phyloP scores from a whole-genome alignment of 1,140 invertebrate genomes.

The Drosophila sp. region DNA sequence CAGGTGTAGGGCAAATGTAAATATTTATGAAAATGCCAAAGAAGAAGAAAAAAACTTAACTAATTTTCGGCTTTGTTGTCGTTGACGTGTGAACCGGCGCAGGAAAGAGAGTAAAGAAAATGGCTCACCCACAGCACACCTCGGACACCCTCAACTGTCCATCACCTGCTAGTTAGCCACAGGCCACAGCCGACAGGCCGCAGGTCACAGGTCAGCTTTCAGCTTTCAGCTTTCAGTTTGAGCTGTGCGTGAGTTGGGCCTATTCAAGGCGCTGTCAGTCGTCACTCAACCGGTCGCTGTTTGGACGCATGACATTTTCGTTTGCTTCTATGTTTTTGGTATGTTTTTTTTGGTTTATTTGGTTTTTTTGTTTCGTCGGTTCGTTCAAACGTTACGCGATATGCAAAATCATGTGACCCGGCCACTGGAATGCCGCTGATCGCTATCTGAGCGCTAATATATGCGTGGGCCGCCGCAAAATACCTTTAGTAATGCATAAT shows the following conservation, averaged over 20 bases:
- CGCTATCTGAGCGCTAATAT: conserved; percentile 72
- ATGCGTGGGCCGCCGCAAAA: conserved; percentile 65
- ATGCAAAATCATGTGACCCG: conserved; percentile 77
- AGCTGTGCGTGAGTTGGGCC: conserved; percentile 67
- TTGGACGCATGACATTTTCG: conserved; percentile 5
- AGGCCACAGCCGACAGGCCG: conserved; percentile 14
- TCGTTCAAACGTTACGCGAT: conserved; percentile 38
- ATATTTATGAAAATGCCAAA: conserved; percentile 42
- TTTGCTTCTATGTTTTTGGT: conserved; percentile 21
- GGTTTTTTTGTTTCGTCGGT: conserved; percentile 6
- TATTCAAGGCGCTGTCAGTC: conserved; percentile 78
- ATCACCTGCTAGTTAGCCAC: conserved; percentile 49
- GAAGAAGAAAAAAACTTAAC: conserved; percentile 67
- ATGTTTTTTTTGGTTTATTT: not conserved
- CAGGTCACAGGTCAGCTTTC: conserved; percentile 17
- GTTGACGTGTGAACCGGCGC: conserved; percentile 73
- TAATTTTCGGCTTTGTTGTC: conserved; percentile 81
- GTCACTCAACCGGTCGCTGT: conserved; percentile 64
- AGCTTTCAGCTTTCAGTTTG: conserved; percentile 41
- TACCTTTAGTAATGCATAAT: conserved; percentile 77
- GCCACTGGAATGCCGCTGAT: conserved; percentile 39
- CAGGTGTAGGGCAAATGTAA: conserved; percentile 52
- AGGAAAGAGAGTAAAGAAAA: conserved; percentile 19
- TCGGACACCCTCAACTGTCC: conserved; percentile 35
- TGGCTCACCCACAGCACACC: not conserved